phyloP scores from a whole-genome alignment of 2,797 vertebrate genomes.

The Muscicapa striata region DNA sequence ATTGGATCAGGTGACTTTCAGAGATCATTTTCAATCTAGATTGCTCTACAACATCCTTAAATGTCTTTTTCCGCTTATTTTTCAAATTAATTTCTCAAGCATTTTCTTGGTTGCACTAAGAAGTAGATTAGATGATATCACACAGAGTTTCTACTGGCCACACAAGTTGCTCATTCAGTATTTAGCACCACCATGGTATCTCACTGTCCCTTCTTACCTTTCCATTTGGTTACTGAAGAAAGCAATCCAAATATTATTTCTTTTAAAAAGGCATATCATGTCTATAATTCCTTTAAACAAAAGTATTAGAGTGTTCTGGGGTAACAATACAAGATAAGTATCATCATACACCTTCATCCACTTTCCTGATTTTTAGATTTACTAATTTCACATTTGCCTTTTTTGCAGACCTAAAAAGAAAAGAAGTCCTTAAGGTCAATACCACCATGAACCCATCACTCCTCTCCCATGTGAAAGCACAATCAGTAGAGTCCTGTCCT shows the following conservation, averaged over 20 bases:
- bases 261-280: not conserved
- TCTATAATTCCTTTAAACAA: not conserved
- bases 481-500: not conserved
- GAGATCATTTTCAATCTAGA: not conserved
- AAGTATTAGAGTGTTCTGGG: not conserved
- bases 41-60: not conserved
- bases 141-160: not conserved
- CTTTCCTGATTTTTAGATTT: not conserved
- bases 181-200: not conserved
- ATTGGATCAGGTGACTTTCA: not conserved
- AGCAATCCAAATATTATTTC: not conserved
- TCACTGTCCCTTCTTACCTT: not conserved
- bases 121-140: not conserved
- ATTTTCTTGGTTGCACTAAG: not conserved
- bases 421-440: not conserved
- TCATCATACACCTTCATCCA: not conserved
- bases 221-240: not conserved
- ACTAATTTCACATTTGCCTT: not conserved
- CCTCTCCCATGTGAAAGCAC: not conserved
- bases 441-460: not conserved
- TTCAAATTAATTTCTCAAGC: not conserved
- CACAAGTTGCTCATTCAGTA: not conserved
- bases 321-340: fast-evolving
- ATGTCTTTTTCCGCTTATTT: not conserved
- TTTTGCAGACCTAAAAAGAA: not conserved